phyloP scores from a whole-genome alignment of 2,797 vertebrate species.

The Dermochelys coriacea region DNA sequence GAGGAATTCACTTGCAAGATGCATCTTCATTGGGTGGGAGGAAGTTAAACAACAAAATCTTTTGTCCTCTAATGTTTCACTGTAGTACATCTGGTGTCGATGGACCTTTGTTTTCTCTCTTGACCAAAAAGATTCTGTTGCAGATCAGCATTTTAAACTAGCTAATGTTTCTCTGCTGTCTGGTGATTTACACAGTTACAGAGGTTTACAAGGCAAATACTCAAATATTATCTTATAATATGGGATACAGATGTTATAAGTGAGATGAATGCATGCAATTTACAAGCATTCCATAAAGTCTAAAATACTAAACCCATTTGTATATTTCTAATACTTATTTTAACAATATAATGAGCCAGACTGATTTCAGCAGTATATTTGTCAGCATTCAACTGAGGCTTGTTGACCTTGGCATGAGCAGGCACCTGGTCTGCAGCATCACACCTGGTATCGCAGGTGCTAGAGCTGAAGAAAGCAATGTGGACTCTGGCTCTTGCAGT shows the following conservation, averaged over 20 bases:
- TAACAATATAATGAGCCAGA: background rate
- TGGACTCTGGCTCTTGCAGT: background rate
- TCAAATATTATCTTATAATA: background rate
- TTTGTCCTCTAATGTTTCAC: background rate
- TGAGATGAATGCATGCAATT: background rate
- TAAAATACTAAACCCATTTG: background rate
- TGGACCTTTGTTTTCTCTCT: too few species aligned
- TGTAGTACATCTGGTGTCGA: background rate
- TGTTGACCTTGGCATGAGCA: background rate
- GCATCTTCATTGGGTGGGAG: background rate
- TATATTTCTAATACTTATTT: background rate
- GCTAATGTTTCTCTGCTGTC: background rate
- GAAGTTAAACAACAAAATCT: background rate
- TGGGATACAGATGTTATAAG: background rate
- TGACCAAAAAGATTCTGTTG: too few species aligned
- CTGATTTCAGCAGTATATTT: background rate
- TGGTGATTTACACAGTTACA: background rate
- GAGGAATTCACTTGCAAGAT: background rate
- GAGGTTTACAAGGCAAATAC: background rate
- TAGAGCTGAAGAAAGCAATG: background rate
- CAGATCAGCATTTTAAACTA: background rate
- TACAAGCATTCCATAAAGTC: background rate
- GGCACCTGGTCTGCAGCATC: background rate
- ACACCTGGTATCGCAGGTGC: background rate
- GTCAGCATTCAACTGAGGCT: background rate